Evolutionary conservation across 2,888 invertebrate species (phyloP), one percentile per base, ranked within the genome.

Genomic region (Caenorhabditis uteleia): DNA sequence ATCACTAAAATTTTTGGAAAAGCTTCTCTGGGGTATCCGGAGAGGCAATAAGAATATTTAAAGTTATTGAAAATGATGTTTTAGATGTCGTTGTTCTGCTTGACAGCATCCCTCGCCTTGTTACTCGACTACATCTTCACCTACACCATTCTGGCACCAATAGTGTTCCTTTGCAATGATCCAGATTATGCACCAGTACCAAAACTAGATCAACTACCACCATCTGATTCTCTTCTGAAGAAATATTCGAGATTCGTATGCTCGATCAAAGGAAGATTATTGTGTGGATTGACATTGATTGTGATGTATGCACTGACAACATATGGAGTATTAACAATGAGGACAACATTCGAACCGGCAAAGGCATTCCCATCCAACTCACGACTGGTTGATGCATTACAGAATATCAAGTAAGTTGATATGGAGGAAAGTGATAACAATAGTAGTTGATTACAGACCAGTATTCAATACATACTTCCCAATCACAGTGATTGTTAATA

Each of bases 381-480:
- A 12, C 77, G 74, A 2, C 56, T 81, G 16, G 72, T 82, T 31
- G 69, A 66, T 25, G 71, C 79, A n/a, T 65, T 81, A 27, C 42
- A 59, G 12, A 62, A 66, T 39, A 74, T 81, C 29, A 58, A 67
- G 74, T 75, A 8, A 38, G 60, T 45, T 26, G 12, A 4, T 38
- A 4, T 21, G n/a, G 3, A 31, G 25, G 18, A 34, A 36, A 8
- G 25, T 12, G 21, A 39, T 34, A 23, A 31, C 18, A 45, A 21
- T 38, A 29, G n/a, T 6, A 40, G 12, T 20, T 27, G 29, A 12
- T 60, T 68, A 26, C 54, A 71, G 80, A 39, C 75, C 77, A 14
- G 77, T 81, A 16, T 80, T 82, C 70, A 73, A 81, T 60, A 70
- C 73, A 14, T 79, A 73, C 50, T 82, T 78, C 62, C 81, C 82